These are phyloP conservation scores for Caenorhabditis sp. DNA, from an alignment of 2,888 invertebrate genomes.

Conservation along the genomic window DNA sequence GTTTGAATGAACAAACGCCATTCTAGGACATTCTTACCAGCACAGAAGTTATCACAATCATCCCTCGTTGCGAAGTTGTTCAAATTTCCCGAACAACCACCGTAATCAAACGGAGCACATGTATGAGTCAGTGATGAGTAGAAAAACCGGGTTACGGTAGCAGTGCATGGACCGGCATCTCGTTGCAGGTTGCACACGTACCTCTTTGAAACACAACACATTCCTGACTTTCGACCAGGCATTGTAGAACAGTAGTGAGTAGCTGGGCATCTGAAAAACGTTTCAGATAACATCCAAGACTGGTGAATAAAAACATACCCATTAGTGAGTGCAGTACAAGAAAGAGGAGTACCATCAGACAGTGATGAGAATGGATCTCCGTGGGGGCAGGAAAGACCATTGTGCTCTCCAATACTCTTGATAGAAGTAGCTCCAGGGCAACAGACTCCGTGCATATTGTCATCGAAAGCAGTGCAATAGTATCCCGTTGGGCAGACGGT, in stretches of 20 bases:
- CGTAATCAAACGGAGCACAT: slow-evolving; percentile 76
- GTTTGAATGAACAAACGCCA: neutral
- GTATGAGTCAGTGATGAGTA: slow-evolving; percentile 70
- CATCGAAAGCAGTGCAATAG: slow-evolving; percentile 74
- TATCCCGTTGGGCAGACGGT: slow-evolving; percentile 72
- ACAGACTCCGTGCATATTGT: slow-evolving; percentile 73
- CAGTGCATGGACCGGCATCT: slow-evolving; percentile 74
- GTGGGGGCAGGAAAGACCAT: slow-evolving; percentile 71
- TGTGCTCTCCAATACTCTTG: slow-evolving; percentile 57
- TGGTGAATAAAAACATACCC: slow-evolving; percentile 42
- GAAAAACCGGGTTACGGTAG: slow-evolving; percentile 71
- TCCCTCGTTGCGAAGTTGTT: slow-evolving; percentile 78
- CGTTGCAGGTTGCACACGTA: slow-evolving; percentile 75
- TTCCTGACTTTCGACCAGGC: slow-evolving; percentile 69
- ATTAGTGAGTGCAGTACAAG: slow-evolving; percentile 67
- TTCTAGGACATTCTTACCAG: slow-evolving; percentile 31
- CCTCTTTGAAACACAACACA: slow-evolving; percentile 79
- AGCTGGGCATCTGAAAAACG: slow-evolving; percentile 73
- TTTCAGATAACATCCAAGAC: neutral
- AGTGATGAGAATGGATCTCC: slow-evolving; percentile 75
- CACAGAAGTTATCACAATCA: slow-evolving; percentile 76
- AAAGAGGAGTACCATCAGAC: slow-evolving; percentile 70
- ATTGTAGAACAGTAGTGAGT: slow-evolving; percentile 79
- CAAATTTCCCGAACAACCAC: slow-evolving; percentile 80
- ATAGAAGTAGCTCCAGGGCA: slow-evolving; percentile 71